Conservation (phyloP, 1,140 invertebrate species). For the Cherax destructor region DNA sequence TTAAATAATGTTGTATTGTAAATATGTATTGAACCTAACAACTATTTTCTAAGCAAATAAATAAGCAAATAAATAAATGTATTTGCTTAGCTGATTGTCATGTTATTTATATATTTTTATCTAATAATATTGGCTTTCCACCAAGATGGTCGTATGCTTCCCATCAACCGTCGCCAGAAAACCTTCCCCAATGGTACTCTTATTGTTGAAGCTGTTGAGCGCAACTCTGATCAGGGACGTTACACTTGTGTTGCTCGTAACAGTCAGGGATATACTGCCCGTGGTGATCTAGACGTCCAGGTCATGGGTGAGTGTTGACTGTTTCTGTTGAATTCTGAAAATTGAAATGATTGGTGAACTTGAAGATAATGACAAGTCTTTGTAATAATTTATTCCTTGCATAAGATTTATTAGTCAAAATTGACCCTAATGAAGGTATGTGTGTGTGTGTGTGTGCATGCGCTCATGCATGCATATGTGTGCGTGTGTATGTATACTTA, state of each 20-base stretch:
- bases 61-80: neutral
- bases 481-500: too few species aligned
- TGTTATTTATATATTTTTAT: slow-evolving; percentile 10
- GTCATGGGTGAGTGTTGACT: slow-evolving; percentile 89
- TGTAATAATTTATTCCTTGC: neutral
- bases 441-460: too few species aligned
- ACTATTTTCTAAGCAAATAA: too few species aligned
- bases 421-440: neutral
- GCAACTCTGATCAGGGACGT: slow-evolving; percentile 92
- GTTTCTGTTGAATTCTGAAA: neutral
- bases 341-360: neutral
- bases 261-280: slow-evolving; percentile 90
- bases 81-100: neutral
- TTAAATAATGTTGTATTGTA: too few species aligned
- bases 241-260: slow-evolving; percentile 96
- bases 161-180: slow-evolving; percentile 96
- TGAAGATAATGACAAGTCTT: neutral
- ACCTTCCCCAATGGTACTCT: slow-evolving; percentile 95
- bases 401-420: neutral
- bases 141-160: slow-evolving; percentile 84
- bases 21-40: too few species aligned
- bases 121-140: neutral
- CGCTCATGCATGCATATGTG: too few species aligned
- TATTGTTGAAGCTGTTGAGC: slow-evolving; percentile 94
- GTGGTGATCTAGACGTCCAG: slow-evolving; percentile 92